Evolutionary conservation across 2,797 vertebrate genomes (phyloP), one percentile per base, ranked within the genome.

Genomic region (Tympanoctomys barrerae): DNA sequence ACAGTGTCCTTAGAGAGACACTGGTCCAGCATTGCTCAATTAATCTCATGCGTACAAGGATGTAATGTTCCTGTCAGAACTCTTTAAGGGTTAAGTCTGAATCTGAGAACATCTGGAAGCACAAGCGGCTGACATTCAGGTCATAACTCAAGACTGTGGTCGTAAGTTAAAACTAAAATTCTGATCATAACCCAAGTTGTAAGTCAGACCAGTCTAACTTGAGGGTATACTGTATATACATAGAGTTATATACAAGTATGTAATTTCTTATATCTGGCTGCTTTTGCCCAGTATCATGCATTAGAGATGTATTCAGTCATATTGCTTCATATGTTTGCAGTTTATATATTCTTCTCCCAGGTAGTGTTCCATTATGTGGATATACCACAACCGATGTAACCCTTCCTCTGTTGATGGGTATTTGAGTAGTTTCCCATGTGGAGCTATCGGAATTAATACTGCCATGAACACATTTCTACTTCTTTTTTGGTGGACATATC

Each of bases 251-350:
- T 1, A 33, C 28, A 11, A 33, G 5, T 26, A 1, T 5, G 6
- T 24, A 42, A 22, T 66, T 49, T 83, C 61, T 24, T 7, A 3
- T 21, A 18, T 66, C n/a, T 64, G 57, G 33, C 33, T 61, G 64
- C 33, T n/a, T 42, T 73, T 11, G 5, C 31, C 68, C 59, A 71
- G 12, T 10, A 28, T n/a, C 39, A 46, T 7, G 46, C n/a, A 26
- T 31, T 54, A 66, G n/a, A 84, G 12, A 57, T 42, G 57, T 42
- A 13, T 36, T 64, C 42, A 13, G 1, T 8, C 21, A 1, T 26
- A 19, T 1, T 16, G 5, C 2, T 36, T 3, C 1, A 28, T 1
- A 0, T 13, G 18, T 16, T 0, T 26, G 31, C 4, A 2, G 22
- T 52, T 87, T 8, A 24, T 7, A 18, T 36, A 0, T 62, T 49